A percentile compares a stretch with the other conserved stretches of the same genome.
These are phyloP conservation scores for Channa argus DNA, from an alignment of 2,113 vertebrate genomes.

Conservation along the genomic window DNA sequence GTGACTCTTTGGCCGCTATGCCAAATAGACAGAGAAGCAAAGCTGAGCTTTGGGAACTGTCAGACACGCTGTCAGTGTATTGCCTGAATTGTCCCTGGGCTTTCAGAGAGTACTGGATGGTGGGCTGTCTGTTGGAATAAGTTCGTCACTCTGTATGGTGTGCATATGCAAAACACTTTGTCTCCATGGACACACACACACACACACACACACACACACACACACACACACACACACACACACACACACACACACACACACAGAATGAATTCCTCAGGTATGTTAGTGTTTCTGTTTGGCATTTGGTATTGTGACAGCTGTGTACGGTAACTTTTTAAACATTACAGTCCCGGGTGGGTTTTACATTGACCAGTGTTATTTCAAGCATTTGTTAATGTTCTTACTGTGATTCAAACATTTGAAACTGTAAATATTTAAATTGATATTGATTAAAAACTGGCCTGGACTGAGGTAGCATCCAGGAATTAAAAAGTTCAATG, in stretches of 20 bases:
- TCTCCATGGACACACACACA: slow-evolving; percentile 13
- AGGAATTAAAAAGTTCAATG: not conserved
- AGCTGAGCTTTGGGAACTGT: slow-evolving; percentile 51
- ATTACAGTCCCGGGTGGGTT: not conserved
- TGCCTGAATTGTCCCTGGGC: slow-evolving; percentile 45
- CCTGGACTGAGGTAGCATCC: not conserved
- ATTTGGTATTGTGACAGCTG: not conserved
- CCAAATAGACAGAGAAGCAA: slow-evolving; percentile 40
- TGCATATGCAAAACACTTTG: slow-evolving; percentile 3
- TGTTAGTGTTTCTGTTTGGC: not conserved
- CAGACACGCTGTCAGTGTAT: slow-evolving; percentile 57
- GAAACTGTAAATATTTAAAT: not conserved
- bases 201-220: not conserved
- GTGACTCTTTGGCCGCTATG: slow-evolving; percentile 57
- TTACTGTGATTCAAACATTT: not conserved
- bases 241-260: not conserved
- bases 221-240: not conserved
- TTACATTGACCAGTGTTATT: not conserved
- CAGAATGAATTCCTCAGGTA: not conserved
- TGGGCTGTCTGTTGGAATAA: slow-evolving; percentile 49
- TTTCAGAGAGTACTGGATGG: slow-evolving; percentile 16
- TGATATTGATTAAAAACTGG: not conserved
- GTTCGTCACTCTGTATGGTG: slow-evolving; percentile 29
- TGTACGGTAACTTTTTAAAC: slow-evolving; percentile 4
- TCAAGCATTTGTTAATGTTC: not conserved